phyloP scores from a whole-genome alignment of 2,888 invertebrate genomes.

The Hypomecis atomaria region DNA sequence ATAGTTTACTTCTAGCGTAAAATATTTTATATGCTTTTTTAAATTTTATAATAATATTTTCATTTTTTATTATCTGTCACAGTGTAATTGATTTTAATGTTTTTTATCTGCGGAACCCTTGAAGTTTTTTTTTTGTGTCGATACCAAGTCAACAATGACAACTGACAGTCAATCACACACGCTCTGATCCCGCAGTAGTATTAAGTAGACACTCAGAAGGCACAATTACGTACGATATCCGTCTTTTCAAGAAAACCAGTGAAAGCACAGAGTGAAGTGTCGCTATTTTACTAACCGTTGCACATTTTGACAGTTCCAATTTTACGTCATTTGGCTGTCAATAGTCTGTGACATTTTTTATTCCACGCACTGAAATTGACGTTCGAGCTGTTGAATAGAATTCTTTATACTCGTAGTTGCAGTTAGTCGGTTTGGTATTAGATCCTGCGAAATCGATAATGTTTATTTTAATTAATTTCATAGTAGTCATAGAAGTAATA shows the following conservation, averaged over 20 bases:
- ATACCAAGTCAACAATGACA: conserved; percentile 3
- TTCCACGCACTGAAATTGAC: neutral
- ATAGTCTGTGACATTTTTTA: conserved; percentile 4
- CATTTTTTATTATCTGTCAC: too few species aligned
- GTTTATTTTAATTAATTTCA: too few species aligned
- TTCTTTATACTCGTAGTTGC: neutral
- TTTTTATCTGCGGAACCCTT: conserved; percentile 23
- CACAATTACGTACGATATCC: conserved; percentile 23
- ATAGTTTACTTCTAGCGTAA: too few species aligned
- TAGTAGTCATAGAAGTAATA: too few species aligned
- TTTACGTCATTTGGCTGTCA: conserved; percentile 34
- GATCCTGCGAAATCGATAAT: neutral
- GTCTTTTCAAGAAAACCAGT: conserved; percentile 29
- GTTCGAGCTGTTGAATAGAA: neutral
- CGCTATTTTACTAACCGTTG: conserved; percentile 25
- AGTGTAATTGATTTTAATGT: too few species aligned
- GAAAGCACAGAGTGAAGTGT: too few species aligned
- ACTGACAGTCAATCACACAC: conserved; percentile 14
- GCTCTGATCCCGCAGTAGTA: conserved; percentile 37
- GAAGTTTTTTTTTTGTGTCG: neutral
- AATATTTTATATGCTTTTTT: too few species aligned
- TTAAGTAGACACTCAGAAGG: conserved; percentile 26
- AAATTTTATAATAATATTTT: too few species aligned
- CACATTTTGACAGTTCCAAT: conserved; percentile 43
- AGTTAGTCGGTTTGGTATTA: neutral